phyloP scores from a whole-genome alignment of 2,888 invertebrate genomes.

The Nymphalis polychloros region DNA sequence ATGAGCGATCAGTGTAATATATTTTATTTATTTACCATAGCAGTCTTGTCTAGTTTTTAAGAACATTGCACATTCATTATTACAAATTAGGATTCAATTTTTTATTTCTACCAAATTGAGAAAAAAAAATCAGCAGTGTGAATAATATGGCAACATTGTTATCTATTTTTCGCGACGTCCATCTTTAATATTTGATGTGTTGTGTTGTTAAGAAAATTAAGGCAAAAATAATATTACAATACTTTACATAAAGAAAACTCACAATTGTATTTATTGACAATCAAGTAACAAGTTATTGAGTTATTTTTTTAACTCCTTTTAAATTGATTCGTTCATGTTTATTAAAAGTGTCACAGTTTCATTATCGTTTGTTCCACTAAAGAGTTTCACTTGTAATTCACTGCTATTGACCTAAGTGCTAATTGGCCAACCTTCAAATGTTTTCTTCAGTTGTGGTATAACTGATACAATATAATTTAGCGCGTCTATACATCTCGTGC shows the following conservation, averaged over 20 bases:
- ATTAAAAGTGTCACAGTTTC: constrained; percentile 74
- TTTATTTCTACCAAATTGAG: too few species aligned
- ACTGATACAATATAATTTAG: constrained; percentile 43
- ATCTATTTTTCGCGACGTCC: constrained; percentile 73
- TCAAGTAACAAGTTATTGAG: constrained; percentile 45
- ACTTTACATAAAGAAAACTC: constrained; percentile 37
- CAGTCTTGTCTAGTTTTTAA: too few species aligned
- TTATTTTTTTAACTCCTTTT: constrained; percentile 31
- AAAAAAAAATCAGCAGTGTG: constrained; percentile 1
- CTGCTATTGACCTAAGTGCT: constrained; percentile 77
- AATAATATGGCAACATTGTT: constrained; percentile 59
- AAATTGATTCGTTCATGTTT: constrained; percentile 48
- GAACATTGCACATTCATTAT: too few species aligned
- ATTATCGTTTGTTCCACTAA: constrained; percentile 70
- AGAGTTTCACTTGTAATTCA: constrained; percentile 74
- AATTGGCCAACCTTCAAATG: constrained; percentile 69
- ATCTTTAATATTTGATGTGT: constrained; percentile 80
- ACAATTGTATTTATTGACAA: constrained; percentile 35
- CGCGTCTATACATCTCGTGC: constrained; percentile 36
- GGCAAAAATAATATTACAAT: constrained; percentile 52
- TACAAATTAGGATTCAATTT: too few species aligned
- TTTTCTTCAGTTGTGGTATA: constrained; percentile 60
- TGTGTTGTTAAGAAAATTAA: constrained; percentile 73
- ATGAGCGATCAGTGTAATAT: too few species aligned
- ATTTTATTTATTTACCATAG: too few species aligned